Conservation (phyloP, 2,113 vertebrate species). For the Sapayoa aenigma region DNA sequence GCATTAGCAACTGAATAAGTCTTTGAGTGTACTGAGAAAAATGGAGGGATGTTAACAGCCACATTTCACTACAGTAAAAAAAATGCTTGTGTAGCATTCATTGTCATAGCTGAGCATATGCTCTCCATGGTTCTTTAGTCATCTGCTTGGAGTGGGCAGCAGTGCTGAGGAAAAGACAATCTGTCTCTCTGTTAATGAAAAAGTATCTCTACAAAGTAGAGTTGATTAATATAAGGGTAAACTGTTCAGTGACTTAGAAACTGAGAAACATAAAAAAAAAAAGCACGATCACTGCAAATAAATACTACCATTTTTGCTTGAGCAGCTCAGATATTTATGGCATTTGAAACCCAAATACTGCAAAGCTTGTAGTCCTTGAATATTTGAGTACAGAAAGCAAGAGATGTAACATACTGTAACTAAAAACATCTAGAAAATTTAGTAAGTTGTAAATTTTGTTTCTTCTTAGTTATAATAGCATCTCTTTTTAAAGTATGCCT, state of each 20-base stretch:
- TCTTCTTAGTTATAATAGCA: neutral
- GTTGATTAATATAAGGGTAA: neutral
- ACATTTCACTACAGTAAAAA: conserved; percentile 37
- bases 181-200: conserved; percentile 45
- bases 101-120: conserved; percentile 33
- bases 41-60: neutral
- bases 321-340: neutral
- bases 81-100: conserved; percentile 42
- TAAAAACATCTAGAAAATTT: neutral
- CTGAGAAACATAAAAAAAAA: neutral
- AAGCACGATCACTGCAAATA: neutral
- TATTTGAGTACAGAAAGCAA: neutral
- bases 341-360: neutral
- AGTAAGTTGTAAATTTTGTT: neutral
- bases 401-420: neutral
- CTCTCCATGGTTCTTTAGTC: conserved; percentile 31
- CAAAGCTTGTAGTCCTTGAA: neutral
- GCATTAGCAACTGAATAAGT: conserved; percentile 32
- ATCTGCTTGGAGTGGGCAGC: conserved; percentile 42
- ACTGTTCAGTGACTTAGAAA: conserved; percentile 15
- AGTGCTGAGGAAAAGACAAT: conserved; percentile 47
- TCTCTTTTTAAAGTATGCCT: neutral
- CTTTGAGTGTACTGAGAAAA: conserved; percentile 9
- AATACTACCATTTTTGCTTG: neutral
- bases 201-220: conserved; percentile 7